Evolutionary conservation across 1,140 invertebrate genomes (phyloP), one percentile per base, ranked within the genome.

Genomic region (Glomeris maerens): DNA sequence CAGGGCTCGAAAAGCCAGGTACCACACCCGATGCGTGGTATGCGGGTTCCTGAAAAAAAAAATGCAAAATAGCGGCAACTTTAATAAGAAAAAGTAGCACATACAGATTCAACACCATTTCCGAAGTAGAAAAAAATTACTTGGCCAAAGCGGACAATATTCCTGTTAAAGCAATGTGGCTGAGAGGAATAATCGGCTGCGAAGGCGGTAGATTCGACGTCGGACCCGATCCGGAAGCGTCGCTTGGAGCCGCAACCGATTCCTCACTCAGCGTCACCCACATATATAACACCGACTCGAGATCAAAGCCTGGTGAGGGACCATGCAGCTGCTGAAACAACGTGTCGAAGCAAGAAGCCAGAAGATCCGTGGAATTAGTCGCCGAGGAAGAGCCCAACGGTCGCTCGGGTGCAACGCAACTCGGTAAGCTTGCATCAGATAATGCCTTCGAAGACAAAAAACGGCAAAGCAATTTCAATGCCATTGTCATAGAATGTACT

Each of bases 221-320:
- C 26, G 25, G 39, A 52, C 14, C 48, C 53, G 5, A 45, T 28
- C 4, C 63, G 60, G 29, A 27, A 41, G 29, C 45, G 23, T 17
- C 48, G 42, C 5, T 55, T 22, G 25, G 44, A n/a, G 3, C 22
- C 44, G 2, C 39, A 27, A 14, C 25, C 17, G 52, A 52, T 25
- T 66, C 63, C 31, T 66, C 62, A 63, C 85, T 88, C 39, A 89
- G 64, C 1, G 82, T 86, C 36, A 89, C 69, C 86, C 86, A 90
- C 49, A 88, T 69, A 49, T 86, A 81, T 3, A 90, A 67, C 36
- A 87, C 75, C 57, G 83, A 75, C 65, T 90, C 84, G 60, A 88
- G 71, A 61, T 80, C 80, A 22, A 76, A 76, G n/a, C n/a, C n/a
- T n/a, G n/a, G n/a, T n/a, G n/a, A n/a, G 47, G 67, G 67, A 2